Evolutionary conservation across 2,888 invertebrate genomes (phyloP), one percentile per base, ranked within the genome.

Genomic region (Orthosia incerta): DNA sequence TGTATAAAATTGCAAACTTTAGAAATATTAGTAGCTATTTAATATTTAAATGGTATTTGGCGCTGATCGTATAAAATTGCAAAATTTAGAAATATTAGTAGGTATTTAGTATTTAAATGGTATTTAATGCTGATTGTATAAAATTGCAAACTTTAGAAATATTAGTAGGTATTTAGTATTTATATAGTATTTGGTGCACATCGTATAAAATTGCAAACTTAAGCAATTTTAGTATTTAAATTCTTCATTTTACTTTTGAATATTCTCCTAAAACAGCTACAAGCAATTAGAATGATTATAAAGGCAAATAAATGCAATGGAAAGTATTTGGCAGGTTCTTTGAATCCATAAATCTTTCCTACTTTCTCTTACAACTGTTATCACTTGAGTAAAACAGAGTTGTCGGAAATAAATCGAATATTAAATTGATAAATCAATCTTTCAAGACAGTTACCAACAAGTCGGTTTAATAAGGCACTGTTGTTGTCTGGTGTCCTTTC

Each of bases 351-450:
- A 4, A 56, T 31, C 57, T 39, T 31, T 71, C 11, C 50, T 5
- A 53, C 77, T 77, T 74, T 74, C 69, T 16, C 59, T 59, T 59
- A 48, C 51, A 74, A 26, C 50, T 50, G 56, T 50, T 57, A 64
- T 64, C 76, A 45, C 0, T 20, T 9, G 20, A 5, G 56, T 18
- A 50, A 50, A 48, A 51, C 11, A 46, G n/a, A 77, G 46, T 3
- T 59, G 51, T 66, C 67, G 45, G 76, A 57, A 45, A 18, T 16
- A 76, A 4, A 11, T 39, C 48, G 18, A 50, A 23, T 39, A 39
- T 2, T n/a, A 50, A 39, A 57, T 11, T 45, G 20, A 46, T 74
- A 60, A 16, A 55, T 16, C 7, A 18, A 9, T 39, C 20, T 61
- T 60, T 73, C 45, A 46, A 71, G 13, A 48, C 15, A 26, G 4